A percentile compares a stretch with the other conserved stretches of the same genome.
phyloP scores from a whole-genome alignment of 2,113 vertebrate species.

The Phoenicopterus ruber region DNA sequence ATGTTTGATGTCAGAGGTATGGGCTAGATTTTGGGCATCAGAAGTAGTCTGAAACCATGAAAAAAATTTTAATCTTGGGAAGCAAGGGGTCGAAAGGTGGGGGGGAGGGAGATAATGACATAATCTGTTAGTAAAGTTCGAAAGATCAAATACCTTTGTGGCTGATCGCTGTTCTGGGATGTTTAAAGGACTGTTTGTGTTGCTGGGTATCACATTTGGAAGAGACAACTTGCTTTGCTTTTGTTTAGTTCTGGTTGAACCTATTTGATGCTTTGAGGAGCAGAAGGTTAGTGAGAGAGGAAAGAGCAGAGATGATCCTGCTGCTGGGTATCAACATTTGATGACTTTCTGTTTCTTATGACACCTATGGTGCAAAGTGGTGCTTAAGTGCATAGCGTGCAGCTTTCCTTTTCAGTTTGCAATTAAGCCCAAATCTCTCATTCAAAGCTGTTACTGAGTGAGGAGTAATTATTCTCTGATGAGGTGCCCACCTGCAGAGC shows the following conservation, averaged over 20 bases:
- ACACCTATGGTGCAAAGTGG: background rate
- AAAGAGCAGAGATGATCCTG: background rate
- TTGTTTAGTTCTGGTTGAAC: background rate
- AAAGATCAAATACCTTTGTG: background rate
- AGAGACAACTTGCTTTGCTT: background rate
- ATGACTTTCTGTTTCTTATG: background rate
- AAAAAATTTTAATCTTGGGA: background rate
- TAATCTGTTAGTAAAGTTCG: background rate
- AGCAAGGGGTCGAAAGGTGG: background rate
- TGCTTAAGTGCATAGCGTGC: background rate
- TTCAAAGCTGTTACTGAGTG: background rate
- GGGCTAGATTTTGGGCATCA: background rate
- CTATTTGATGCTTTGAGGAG: background rate
- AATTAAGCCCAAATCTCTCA: background rate
- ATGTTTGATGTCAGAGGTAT: background rate
- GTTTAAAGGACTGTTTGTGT: background rate
- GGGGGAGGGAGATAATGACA: background rate
- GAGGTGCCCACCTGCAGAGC: slow-evolving; percentile 11
- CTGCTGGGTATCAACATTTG: background rate
- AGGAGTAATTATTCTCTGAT: slow-evolving; percentile 12
- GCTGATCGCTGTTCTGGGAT: background rate
- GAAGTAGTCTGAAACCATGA: background rate
- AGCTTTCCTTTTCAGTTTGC: background rate
- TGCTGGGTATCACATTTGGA: background rate
- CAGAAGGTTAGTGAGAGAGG: background rate